Conservation (phyloP, 2,113 vertebrate genomes). For the Myotis lucifugus region DNA sequence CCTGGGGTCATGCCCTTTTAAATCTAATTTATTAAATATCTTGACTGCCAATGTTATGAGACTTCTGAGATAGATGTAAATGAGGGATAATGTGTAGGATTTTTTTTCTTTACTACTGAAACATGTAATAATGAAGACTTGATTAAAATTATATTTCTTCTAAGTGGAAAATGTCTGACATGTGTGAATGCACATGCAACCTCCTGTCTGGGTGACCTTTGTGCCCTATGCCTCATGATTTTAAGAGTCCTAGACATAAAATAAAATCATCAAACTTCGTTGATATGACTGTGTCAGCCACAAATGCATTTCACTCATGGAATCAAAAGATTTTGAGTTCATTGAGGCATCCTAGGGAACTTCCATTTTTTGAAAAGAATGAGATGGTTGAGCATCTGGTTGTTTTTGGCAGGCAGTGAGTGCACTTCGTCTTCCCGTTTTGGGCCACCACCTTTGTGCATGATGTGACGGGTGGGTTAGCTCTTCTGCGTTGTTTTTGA, state of each 20-base stretch:
- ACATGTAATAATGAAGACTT: neutral
- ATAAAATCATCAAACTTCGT: neutral
- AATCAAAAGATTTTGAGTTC: neutral
- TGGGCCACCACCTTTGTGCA: conserved; percentile 75
- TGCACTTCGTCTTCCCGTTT: conserved; percentile 62
- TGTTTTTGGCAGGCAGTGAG: conserved; percentile 55
- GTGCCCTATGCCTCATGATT: neutral
- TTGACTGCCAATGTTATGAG: neutral
- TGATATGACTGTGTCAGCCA: neutral
- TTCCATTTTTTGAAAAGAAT: neutral
- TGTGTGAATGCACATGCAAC: neutral
- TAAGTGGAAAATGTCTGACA: neutral
- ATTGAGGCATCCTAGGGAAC: neutral
- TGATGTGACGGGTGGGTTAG: conserved; percentile 74
- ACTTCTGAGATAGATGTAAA: neutral
- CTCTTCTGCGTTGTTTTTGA: conserved; percentile 79
- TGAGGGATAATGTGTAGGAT: neutral
- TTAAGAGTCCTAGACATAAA: neutral
- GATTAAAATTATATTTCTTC: conserved; percentile 35
- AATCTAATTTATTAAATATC: conserved; percentile 12
- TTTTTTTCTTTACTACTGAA: neutral
- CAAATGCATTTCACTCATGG: neutral
- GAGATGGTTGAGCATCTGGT: conserved; percentile 77
- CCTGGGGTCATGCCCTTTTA: neutral
- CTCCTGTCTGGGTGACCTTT: neutral